phyloP scores from a whole-genome alignment of 2,797 vertebrate genomes.

The Etheostoma nigrum region DNA sequence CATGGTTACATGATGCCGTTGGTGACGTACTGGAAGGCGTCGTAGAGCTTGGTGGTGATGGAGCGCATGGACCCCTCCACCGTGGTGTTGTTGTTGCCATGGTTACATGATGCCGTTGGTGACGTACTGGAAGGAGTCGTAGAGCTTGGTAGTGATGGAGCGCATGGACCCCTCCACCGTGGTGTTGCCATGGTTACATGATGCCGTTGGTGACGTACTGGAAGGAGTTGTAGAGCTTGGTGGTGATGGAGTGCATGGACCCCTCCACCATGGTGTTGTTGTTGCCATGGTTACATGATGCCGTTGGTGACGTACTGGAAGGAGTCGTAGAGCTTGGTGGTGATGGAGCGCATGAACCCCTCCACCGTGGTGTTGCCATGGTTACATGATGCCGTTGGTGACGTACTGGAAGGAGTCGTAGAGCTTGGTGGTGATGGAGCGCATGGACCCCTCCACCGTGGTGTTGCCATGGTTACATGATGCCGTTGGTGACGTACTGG shows the following conservation, averaged over 20 bases:
- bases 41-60: constrained; percentile 93
- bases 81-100: too few relatives aligned
- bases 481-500: too few relatives aligned
- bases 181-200: constrained; percentile 86
- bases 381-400: constrained; percentile 98
- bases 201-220: constrained; percentile 99
- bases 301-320: constrained; percentile 99
- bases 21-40: constrained; percentile 98
- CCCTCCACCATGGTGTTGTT: too few relatives aligned
- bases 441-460: too few relatives aligned
- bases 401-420: constrained; percentile 98
- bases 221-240: constrained; percentile 96
- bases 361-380: not conserved
- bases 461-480: too few relatives aligned
- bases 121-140: constrained; percentile 98
- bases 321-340: constrained; percentile 96
- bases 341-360: constrained; percentile 50
- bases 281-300: constrained; percentile 92
- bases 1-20: constrained; percentile 95
- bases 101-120: constrained; percentile 98
- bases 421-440: constrained; percentile 89
- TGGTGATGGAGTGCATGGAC: constrained; percentile 77
- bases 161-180: constrained; percentile 95
- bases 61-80: too few relatives aligned
- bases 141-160: constrained; percentile 96